Base-by-base conservation (phyloP, 30 jellyfish, hydroid and myxozoan genomes). In the Turritopsis dohrnii region DNA sequence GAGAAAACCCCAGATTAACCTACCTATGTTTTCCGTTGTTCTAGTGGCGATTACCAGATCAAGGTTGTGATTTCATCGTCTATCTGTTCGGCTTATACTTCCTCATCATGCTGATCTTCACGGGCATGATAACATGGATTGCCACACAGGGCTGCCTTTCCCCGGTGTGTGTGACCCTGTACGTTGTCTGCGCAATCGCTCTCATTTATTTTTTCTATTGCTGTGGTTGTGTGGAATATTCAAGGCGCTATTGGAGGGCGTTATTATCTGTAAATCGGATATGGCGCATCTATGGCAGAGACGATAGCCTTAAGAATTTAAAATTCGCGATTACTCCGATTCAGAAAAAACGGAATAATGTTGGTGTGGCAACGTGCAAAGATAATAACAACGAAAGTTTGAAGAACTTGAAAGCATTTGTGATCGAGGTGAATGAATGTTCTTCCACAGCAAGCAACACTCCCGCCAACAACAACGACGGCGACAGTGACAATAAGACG, bases 91-190 rank as follows among this genome's bases (percentile, higher is more conserved):
- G 88, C 24, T 52, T 88, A 22, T 92, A 92, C 82, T 83, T 88
- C 87, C 83, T 92, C 24, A 84, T 92, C 29, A 80, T 92, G 96
- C 73, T 88, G 29, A 95, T 88, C 31, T 92, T 92, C 54, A 66
- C 93, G 52, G 96, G 90, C 18, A 75, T 92, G 95, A 88, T 92
- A 76, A 74, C 83, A 21, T 92, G 98, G 98, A 87, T 92, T 0
- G 98, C 96, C 23, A 79, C 95, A 7, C 98, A 92, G 80, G 94
- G 95, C n/a, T 92, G 98, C 77, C 41, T 80, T 16, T 74, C 96
- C 25, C 92, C 96, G 16, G 96, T 88, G 53, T 92, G 98, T 86
- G 81, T 92, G 69, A 81, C 96, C 22, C 90, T 92, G 28, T 92
- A 92, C 79, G 89, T 79, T 82, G 87, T 92, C 18, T 92, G 96